These are phyloP conservation scores for Macaria liturata DNA, from an alignment of 2,888 invertebrate genomes.

Conservation along the genomic window DNA sequence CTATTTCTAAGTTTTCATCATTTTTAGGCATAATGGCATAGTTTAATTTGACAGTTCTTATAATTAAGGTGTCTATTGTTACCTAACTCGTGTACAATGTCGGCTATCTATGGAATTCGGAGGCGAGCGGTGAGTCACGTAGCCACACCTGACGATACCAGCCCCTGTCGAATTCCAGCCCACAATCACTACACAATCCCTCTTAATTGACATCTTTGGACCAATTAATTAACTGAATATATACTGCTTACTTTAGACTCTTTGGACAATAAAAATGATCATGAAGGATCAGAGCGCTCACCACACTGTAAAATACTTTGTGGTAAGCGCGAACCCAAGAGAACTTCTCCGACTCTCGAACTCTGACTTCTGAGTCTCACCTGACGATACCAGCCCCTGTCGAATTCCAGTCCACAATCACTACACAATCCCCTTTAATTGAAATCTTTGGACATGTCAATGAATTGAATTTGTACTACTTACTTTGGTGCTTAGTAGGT, in stretches of 20 bases:
- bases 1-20: too few species aligned
- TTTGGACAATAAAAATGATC: too few species aligned
- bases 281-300: too few species aligned
- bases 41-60: too few species aligned
- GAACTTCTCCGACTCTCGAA: too few species aligned
- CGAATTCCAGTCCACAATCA: conserved; percentile 57
- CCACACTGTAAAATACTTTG: too few species aligned
- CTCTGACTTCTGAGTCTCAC: conserved; percentile 49
- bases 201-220: conserved; percentile 50
- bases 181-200: conserved; percentile 43
- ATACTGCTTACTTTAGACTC: neutral
- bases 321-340: too few species aligned
- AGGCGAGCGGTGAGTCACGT: conserved; percentile 68
- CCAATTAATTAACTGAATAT: too few species aligned
- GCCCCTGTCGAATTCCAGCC: conserved; percentile 66
- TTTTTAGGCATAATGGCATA: too few species aligned
- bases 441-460: conserved; percentile 35
- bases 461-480: neutral
- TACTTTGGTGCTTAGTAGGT: neutral
- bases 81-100: conserved; percentile 18
- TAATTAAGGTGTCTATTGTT: too few species aligned
- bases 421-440: conserved; percentile 52
- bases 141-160: conserved; percentile 76
- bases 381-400: conserved; percentile 70
- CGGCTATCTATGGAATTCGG: conserved; percentile 75